Evolutionary conservation across 2,888 invertebrate species (phyloP).

Genomic region (Tillus elongatus): DNA sequence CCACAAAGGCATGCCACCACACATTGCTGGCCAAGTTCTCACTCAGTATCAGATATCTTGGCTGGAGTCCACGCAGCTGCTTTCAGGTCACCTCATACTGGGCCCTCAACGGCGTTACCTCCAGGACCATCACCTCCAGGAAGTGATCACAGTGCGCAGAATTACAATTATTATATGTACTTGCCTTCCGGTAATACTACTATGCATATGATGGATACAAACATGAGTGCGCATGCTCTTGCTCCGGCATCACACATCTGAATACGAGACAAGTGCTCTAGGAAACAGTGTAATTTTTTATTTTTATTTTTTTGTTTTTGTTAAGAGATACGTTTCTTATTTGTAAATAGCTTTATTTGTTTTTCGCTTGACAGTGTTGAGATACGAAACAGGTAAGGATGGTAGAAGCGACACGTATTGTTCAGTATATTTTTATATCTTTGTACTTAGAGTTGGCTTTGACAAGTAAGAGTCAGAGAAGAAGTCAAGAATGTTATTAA

Average conservation of each 20-base stretch:
- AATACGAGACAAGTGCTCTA: no score
- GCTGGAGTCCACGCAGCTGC: slow-evolving; percentile 45
- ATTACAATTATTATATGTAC: slow-evolving; percentile 59
- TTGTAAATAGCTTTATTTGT: no score
- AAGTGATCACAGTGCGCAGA: slow-evolving; percentile 29
- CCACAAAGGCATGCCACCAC: slow-evolving; percentile 31
- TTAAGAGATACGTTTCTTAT: no score
- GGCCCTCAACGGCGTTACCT: slow-evolving; percentile 39
- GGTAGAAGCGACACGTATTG: no score
- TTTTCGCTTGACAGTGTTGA: no score
- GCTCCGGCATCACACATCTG: slow-evolving; percentile 19
- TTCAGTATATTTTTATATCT: no score
- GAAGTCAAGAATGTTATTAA: no score
- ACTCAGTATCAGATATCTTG: slow-evolving; percentile 50
- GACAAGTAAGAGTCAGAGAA: no score
- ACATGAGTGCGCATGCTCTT: slow-evolving; percentile 30
- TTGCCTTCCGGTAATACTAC: slow-evolving; percentile 46
- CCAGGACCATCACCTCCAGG: slow-evolving; percentile 36
- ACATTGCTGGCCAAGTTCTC: slow-evolving; percentile 47
- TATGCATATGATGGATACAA: slow-evolving; percentile 35
- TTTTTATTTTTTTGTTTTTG: no score
- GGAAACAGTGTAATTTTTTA: no score
- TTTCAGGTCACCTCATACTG: slow-evolving; percentile 44
- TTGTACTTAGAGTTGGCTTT: no score
- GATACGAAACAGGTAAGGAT: no score